Evolutionary conservation across 2,888 invertebrate genomes (phyloP).

Genomic region (Lepidochitona cinerea): DNA sequence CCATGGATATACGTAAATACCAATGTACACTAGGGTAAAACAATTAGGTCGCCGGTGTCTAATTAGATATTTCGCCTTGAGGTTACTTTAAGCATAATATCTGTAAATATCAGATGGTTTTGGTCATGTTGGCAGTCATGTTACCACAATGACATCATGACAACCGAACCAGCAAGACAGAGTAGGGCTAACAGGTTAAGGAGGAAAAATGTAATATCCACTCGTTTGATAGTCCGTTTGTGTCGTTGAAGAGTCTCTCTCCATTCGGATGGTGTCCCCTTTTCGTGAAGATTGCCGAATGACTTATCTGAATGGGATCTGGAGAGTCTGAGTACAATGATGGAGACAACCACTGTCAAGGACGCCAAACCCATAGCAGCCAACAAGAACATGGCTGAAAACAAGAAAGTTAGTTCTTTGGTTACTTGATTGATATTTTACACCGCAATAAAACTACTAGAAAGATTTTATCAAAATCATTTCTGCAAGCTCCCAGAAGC

Average conservation of each 20-base stretch:
- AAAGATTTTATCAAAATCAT: no score
- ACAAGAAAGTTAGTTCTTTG: neutral
- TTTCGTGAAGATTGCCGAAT: neutral
- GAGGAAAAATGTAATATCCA: neutral
- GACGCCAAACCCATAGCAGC: neutral
- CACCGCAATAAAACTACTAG: no score
- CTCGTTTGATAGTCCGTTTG: neutral
- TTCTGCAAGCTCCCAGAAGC: neutral
- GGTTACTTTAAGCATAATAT: no score
- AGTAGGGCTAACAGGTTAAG: neutral
- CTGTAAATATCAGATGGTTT: no score
- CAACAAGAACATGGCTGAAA: neutral
- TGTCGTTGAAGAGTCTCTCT: neutral
- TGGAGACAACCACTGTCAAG: neutral
- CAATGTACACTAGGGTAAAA: no score
- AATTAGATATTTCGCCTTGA: no score
- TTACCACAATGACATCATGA: no score
- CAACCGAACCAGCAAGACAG: no score
- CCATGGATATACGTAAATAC: no score
- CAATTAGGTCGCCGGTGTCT: no score
- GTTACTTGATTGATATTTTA: neutral
- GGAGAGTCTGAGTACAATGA: neutral
- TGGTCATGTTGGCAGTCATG: no score
- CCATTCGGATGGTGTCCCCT: neutral
- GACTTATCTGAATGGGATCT: neutral